Conservation (phyloP, 2,113 vertebrate species). For the Ploceus nigricollis region DNA sequence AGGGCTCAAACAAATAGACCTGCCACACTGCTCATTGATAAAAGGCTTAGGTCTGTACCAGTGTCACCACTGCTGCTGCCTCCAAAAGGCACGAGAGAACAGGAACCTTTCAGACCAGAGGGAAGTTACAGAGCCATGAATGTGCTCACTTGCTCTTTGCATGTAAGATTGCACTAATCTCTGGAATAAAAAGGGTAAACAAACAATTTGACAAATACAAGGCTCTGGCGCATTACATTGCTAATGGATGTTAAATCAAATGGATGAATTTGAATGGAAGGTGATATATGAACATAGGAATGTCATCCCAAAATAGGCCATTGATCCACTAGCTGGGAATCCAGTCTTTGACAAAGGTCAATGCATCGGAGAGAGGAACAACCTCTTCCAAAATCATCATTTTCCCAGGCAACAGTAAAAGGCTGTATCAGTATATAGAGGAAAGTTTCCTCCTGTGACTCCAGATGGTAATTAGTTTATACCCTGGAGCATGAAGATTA, state of each 20-base stretch:
- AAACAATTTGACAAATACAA: not conserved
- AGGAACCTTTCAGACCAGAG: not conserved
- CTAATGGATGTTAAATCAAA: slow-evolving; percentile 35
- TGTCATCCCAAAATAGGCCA: slow-evolving; percentile 33
- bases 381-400: slow-evolving; percentile 22
- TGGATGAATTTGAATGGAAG: slow-evolving; percentile 28
- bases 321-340: slow-evolving; percentile 39
- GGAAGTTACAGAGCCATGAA: not conserved
- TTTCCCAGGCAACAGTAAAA: slow-evolving; percentile 45
- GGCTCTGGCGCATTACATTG: slow-evolving; percentile 21
- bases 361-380: slow-evolving; percentile 16
- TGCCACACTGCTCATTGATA: slow-evolving; percentile 59
- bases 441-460: slow-evolving; percentile 40
- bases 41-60: slow-evolving; percentile 32
- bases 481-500: slow-evolving; percentile 67
- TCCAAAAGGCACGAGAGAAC: not conserved
- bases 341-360: slow-evolving; percentile 36
- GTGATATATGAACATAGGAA: slow-evolving; percentile 39
- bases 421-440: not conserved
- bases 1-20: slow-evolving; percentile 68
- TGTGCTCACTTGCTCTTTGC: not conserved
- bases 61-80: not conserved
- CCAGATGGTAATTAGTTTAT: slow-evolving; percentile 70
- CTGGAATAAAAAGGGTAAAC: slow-evolving; percentile 33
- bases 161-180: not conserved